These are phyloP conservation scores for Hiodon alosoides DNA, from an alignment of 2,113 vertebrate genomes.

Conservation along the genomic window DNA sequence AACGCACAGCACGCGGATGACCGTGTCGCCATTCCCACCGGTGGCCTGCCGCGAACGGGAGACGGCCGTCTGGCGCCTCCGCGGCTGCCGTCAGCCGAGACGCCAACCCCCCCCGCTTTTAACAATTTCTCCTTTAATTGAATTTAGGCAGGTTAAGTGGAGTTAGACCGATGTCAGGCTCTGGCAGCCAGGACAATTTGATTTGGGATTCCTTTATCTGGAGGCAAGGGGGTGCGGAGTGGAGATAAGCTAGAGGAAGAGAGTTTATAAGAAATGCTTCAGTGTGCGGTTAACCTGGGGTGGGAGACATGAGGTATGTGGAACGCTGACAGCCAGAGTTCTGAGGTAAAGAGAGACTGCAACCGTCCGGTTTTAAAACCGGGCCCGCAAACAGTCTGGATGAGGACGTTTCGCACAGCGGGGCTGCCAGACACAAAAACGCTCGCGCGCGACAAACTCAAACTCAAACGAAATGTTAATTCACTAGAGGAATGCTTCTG, in stretches of 20 bases:
- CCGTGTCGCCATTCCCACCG: too few relatives aligned
- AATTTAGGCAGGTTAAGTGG: slow-evolving; percentile 28
- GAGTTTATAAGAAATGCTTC: slow-evolving; percentile 4
- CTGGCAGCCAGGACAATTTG: slow-evolving; percentile 21
- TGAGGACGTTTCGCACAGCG: too few relatives aligned
- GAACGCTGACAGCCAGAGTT: neutral
- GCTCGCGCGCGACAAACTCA: neutral
- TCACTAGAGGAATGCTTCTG: neutral
- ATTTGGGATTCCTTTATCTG: slow-evolving; percentile 26
- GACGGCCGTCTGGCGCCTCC: neutral
- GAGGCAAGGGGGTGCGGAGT: neutral
- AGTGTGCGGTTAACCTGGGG: neutral
- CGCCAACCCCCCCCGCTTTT: neutral
- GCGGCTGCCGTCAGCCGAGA: neutral
- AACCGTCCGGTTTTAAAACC: too few relatives aligned
- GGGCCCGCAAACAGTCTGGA: too few relatives aligned
- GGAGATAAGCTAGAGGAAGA: slow-evolving; percentile 7
- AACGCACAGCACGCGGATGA: too few relatives aligned
- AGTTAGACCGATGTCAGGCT: slow-evolving; percentile 32
- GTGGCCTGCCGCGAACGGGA: too few relatives aligned
- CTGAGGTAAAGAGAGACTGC: neutral
- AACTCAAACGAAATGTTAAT: neutral
- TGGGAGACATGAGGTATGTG: neutral
- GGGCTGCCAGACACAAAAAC: neutral
- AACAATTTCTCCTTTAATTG: slow-evolving; percentile 22